Conservation (phyloP, 2,797 vertebrate species). For the Pipistrellus pygmaeus region DNA sequence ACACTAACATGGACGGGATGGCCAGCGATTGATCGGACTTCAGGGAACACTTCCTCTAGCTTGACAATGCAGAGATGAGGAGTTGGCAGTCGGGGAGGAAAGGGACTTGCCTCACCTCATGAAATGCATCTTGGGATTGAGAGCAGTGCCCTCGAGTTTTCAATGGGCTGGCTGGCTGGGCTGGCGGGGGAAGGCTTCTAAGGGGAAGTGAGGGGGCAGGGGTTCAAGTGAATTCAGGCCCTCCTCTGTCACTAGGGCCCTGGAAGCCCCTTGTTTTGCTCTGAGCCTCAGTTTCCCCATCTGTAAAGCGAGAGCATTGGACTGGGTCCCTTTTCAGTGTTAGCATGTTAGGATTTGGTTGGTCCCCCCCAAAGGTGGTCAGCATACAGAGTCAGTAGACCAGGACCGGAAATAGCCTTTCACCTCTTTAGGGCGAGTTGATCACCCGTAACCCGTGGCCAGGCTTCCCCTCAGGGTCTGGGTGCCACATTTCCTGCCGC, state of each 20-base stretch:
- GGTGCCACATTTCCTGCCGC: background rate
- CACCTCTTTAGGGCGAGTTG: background rate
- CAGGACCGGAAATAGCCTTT: background rate
- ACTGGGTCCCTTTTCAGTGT: background rate
- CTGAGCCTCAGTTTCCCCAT: background rate
- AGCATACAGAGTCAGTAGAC: background rate
- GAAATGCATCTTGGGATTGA: background rate
- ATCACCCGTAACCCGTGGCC: too few relatives aligned
- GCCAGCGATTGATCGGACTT: background rate
- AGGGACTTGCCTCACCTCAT: background rate
- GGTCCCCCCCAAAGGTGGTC: background rate
- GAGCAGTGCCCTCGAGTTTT: conserved; percentile 20
- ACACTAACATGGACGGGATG: background rate
- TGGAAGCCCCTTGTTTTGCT: background rate
- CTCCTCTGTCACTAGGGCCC: background rate
- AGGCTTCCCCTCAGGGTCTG: background rate
- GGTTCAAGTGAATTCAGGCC: background rate
- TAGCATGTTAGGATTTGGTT: background rate
- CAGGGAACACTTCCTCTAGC: background rate
- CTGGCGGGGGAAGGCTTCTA: background rate
- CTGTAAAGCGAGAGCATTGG: conserved; percentile 5
- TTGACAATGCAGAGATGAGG: background rate
- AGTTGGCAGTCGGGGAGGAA: background rate
- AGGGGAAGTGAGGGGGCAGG: background rate
- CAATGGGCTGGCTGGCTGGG: background rate